Percentiles rank a stretch among this genome's conserved stretches.
Evolutionary conservation across 1,140 invertebrate genomes (phyloP).

Genomic region (Ectropis grisescens): DNA sequence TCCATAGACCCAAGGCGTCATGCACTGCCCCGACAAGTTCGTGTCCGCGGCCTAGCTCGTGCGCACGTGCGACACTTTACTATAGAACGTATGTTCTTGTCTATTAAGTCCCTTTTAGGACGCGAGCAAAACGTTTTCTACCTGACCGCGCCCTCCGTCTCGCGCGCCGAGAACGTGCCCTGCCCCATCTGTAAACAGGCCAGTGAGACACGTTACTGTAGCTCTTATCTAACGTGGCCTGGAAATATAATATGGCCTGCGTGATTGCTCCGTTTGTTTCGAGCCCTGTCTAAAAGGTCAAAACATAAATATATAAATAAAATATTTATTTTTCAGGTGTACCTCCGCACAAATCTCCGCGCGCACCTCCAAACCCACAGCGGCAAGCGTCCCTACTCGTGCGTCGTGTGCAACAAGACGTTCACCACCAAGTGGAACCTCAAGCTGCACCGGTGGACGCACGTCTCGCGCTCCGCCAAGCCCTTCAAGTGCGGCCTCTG

Average conservation of each 20-base stretch:
- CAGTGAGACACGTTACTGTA: no score
- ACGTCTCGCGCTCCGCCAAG: slow-evolving; percentile 84
- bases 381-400: slow-evolving; percentile 80
- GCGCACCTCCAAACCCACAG: slow-evolving; percentile 85
- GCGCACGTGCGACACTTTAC: slow-evolving; percentile 84
- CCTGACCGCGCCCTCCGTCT: slow-evolving; percentile 69
- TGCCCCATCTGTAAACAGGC: slow-evolving; percentile 84
- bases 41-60: slow-evolving; percentile 85
- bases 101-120: no score
- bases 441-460: slow-evolving; percentile 90
- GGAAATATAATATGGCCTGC: no score
- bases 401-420: slow-evolving; percentile 85
- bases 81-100: no score
- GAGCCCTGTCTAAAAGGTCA: no score
- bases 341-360: slow-evolving; percentile 82
- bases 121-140: slow-evolving; percentile 84
- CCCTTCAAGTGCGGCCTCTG: slow-evolving; percentile 89
- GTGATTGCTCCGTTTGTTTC: no score
- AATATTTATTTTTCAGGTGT: slow-evolving; percentile 74
- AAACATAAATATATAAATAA: no score
- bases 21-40: slow-evolving; percentile 88
- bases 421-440: slow-evolving; percentile 93
- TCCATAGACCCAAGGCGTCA: no score
- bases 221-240: no score
- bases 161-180: slow-evolving; percentile 78